Conservation (phyloP, 2,888 invertebrate genomes). For the Prenolepis imparis region DNA sequence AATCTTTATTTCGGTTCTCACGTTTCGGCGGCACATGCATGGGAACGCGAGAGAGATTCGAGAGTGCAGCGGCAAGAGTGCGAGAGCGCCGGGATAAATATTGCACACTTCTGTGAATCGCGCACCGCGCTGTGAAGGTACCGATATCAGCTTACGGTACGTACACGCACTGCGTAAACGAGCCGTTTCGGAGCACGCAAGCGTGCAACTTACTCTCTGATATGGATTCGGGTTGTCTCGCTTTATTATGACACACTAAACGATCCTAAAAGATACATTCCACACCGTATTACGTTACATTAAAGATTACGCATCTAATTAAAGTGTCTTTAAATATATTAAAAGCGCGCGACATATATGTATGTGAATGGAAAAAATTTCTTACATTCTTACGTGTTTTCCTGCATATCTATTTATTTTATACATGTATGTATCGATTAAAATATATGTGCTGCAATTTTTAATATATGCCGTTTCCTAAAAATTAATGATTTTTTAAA, state of each 20-base stretch:
- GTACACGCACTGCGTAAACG: conserved; percentile 55
- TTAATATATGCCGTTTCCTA: background rate
- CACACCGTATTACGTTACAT: background rate
- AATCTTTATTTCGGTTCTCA: conserved; percentile 79
- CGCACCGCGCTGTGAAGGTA: conserved; percentile 64
- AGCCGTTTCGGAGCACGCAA: conserved; percentile 40
- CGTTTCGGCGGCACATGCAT: conserved; percentile 70
- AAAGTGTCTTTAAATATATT: background rate
- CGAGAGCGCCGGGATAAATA: conserved; percentile 72
- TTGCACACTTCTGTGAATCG: conserved; percentile 70
- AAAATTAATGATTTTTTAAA: background rate
- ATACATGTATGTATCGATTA: background rate
- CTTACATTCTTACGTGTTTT: background rate
- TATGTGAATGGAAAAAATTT: background rate
- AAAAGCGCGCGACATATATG: background rate
- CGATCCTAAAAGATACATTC: conserved; percentile 8
- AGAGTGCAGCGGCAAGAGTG: conserved; percentile 38
- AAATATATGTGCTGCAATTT: background rate
- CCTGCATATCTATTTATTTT: background rate
- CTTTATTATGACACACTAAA: conserved; percentile 42
- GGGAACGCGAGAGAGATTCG: conserved; percentile 50
- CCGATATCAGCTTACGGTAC: conserved; percentile 76
- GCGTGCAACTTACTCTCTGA: conserved; percentile 25
- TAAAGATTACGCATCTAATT: background rate
- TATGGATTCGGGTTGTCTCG: conserved; percentile 34